phyloP scores from a whole-genome alignment of 2,888 invertebrate genomes.

The Stenodema calcarata region DNA sequence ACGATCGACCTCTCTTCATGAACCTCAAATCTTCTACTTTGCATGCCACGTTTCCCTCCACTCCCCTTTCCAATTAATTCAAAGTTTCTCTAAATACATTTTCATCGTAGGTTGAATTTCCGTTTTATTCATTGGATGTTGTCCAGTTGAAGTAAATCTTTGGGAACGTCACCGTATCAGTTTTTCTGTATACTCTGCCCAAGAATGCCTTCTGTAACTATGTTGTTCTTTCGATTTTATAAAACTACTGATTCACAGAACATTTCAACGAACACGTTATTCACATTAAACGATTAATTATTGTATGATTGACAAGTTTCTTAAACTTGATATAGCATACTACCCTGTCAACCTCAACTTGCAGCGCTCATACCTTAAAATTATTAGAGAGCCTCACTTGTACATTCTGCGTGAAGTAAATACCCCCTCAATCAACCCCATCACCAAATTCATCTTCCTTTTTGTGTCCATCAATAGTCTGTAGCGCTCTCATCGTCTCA shows the following conservation, averaged over 20 bases:
- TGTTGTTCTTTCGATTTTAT: background rate
- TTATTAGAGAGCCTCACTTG: too few relatives aligned
- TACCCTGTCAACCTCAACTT: too few relatives aligned
- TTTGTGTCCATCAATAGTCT: too few relatives aligned
- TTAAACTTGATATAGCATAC: too few relatives aligned
- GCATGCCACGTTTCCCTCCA: background rate
- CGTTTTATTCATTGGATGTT: background rate
- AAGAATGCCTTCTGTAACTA: background rate
- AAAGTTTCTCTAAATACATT: background rate
- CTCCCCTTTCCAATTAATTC: background rate
- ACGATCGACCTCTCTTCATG: background rate
- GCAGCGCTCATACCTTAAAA: too few relatives aligned
- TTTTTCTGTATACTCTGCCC: background rate
- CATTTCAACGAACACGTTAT: background rate
- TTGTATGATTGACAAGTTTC: too few relatives aligned
- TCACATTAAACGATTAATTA: background rate
- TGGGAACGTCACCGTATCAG: background rate
- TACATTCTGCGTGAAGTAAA: too few relatives aligned
- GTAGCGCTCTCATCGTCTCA: too few relatives aligned
- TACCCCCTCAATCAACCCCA: too few relatives aligned
- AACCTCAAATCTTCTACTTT: background rate
- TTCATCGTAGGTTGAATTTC: background rate
- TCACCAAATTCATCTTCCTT: too few relatives aligned
- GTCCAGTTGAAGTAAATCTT: background rate
- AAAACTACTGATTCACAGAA: background rate